Conservation (phyloP, 2,113 vertebrate genomes). For the Alouatta palliata region DNA sequence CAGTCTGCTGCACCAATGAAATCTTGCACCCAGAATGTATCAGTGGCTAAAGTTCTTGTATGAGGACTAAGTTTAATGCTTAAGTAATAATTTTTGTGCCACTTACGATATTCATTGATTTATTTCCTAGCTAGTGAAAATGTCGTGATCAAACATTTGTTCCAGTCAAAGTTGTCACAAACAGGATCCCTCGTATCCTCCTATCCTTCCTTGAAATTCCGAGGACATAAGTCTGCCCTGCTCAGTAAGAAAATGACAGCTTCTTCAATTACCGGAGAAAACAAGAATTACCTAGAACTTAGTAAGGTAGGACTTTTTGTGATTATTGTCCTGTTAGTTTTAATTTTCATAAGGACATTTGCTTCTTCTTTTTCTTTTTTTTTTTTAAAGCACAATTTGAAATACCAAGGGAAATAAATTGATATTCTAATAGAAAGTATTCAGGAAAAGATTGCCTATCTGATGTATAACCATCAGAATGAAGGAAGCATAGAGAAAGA, state of each 20-base stretch:
- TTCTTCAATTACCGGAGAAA: slow-evolving; percentile 80
- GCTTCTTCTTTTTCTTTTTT: background rate
- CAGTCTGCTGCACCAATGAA: fast-evolving
- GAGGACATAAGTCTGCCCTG: slow-evolving; percentile 89
- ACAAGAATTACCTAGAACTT: slow-evolving; percentile 89
- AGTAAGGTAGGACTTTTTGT: slow-evolving; percentile 87
- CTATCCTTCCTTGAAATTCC: slow-evolving; percentile 85
- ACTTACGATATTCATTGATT: slow-evolving; percentile 58
- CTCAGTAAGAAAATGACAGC: slow-evolving; percentile 84
- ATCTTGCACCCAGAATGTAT: too few species aligned
- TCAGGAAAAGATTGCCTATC: background rate
- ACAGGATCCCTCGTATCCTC: slow-evolving; percentile 93
- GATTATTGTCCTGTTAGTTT: background rate
- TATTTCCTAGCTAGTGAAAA: slow-evolving; percentile 93
- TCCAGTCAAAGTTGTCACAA: slow-evolving; percentile 94
- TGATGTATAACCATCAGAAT: background rate
- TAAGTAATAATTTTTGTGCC: background rate
- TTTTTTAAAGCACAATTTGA: background rate
- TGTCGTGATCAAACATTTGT: slow-evolving; percentile 93
- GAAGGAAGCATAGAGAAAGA: background rate
- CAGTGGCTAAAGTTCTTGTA: background rate
- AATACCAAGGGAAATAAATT: background rate
- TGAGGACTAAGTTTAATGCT: background rate
- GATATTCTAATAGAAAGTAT: background rate
- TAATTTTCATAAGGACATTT: background rate